Conservation (phyloP, 2,797 vertebrate genomes). For the Cynopterus sphinx region DNA sequence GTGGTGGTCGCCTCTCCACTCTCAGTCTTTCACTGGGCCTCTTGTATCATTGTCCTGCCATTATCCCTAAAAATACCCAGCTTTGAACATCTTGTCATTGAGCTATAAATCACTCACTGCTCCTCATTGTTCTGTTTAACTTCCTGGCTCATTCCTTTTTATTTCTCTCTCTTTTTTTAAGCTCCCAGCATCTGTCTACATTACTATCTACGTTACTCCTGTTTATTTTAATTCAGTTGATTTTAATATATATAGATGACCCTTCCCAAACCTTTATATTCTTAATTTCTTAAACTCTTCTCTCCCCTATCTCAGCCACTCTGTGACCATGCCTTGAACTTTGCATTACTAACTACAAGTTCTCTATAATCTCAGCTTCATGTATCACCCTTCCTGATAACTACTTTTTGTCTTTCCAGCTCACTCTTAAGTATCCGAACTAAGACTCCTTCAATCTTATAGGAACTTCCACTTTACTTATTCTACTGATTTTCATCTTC, state of each 20-base stretch:
- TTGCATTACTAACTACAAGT: neutral
- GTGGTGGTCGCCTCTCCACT: neutral
- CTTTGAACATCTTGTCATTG: neutral
- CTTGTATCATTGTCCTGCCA: neutral
- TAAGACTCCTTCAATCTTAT: neutral
- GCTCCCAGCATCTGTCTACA: neutral
- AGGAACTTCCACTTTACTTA: neutral
- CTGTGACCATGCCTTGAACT: neutral
- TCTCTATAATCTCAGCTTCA: neutral
- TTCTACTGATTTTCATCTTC: neutral
- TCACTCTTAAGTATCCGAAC: neutral
- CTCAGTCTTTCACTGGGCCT: neutral
- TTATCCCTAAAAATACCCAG: neutral
- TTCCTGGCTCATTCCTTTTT: neutral
- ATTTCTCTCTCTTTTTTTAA: neutral
- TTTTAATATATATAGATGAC: neutral
- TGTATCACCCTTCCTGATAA: neutral
- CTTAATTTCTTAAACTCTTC: neutral
- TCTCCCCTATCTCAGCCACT: neutral
- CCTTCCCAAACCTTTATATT: neutral
- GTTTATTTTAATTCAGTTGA: neutral
- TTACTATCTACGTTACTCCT: neutral
- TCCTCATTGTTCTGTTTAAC: neutral
- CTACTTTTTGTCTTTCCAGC: neutral
- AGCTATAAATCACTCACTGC: neutral